phyloP scores from a whole-genome alignment of 92 coral and sea anemone species.

The Epizoanthus illoricatus region DNA sequence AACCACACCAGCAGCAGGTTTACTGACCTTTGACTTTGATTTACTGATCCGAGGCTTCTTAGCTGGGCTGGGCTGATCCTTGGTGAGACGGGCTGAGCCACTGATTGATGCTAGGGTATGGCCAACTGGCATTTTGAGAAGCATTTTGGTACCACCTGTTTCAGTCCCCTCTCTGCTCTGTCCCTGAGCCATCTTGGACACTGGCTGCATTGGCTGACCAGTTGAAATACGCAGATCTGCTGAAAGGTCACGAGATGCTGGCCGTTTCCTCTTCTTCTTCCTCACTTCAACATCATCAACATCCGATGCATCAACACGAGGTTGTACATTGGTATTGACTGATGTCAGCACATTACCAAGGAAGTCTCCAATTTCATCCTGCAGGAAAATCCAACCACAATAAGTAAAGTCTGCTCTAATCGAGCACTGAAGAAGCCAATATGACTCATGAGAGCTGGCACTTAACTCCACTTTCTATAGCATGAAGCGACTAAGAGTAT shows the following conservation, averaged over 20 bases:
- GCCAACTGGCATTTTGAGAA: slow-evolving; percentile 77
- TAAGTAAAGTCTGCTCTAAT: background rate
- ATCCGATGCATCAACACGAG: slow-evolving; percentile 85
- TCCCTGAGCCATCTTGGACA: slow-evolving; percentile 33
- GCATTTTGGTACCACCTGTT: slow-evolving; percentile 42
- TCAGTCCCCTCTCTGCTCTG: slow-evolving; percentile 36
- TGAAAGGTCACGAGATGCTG: slow-evolving; percentile 73
- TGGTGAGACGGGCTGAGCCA: slow-evolving; percentile 52
- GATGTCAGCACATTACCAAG: slow-evolving; percentile 84
- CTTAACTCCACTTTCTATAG: too few relatives aligned
- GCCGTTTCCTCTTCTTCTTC: slow-evolving; percentile 90
- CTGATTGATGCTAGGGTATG: slow-evolving; percentile 73
- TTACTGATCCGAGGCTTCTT: slow-evolving; percentile 72
- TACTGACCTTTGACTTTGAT: slow-evolving; percentile 60
- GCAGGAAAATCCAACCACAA: background rate
- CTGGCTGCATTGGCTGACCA: slow-evolving; percentile 22
- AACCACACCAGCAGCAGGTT: slow-evolving; percentile 43
- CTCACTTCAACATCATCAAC: slow-evolving; percentile 84
- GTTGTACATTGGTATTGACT: slow-evolving; percentile 71
- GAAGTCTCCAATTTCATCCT: slow-evolving; percentile 99
- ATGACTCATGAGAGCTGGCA: too few relatives aligned
- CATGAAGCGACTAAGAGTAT: too few relatives aligned
- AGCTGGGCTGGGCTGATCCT: slow-evolving; percentile 77
- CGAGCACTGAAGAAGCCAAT: too few relatives aligned
- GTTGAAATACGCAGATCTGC: slow-evolving; percentile 60